phyloP scores from a whole-genome alignment of 2,888 invertebrate species.

The Drosophila vallismaia region DNA sequence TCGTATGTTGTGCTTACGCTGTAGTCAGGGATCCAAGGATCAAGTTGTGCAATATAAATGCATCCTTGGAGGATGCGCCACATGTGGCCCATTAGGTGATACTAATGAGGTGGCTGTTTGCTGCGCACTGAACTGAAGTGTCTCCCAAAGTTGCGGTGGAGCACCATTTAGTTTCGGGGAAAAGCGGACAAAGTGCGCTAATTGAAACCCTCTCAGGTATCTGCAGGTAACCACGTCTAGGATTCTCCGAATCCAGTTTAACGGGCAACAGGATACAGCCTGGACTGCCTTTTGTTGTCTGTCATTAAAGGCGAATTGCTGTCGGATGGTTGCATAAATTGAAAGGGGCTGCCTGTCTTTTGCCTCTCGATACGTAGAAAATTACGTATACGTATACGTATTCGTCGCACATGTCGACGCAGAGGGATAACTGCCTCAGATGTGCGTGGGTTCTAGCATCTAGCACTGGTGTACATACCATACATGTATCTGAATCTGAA shows the following conservation, averaged over 20 bases:
- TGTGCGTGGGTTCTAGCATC: constrained; percentile 9
- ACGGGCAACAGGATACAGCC: constrained; percentile 11
- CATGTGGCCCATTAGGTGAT: constrained; percentile 33
- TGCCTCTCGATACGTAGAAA: constrained; percentile 51
- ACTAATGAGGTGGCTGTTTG: constrained; percentile 19
- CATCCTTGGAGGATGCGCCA: constrained; percentile 22
- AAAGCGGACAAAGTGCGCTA: constrained; percentile 29
- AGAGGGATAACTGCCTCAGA: constrained; percentile 25
- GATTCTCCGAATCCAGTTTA: constrained; percentile 15
- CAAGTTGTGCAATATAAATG: constrained; percentile 21
- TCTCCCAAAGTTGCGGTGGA: constrained; percentile 12
- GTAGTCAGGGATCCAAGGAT: not conserved
- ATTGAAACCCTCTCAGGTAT: constrained; percentile 29
- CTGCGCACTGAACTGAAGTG: constrained; percentile 5
- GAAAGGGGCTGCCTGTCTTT: constrained; percentile 42
- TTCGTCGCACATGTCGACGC: constrained; percentile 33
- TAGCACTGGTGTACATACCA: not conserved
- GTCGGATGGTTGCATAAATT: constrained; percentile 60
- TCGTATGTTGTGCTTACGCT: constrained; percentile 8
- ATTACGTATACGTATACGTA: constrained; percentile 65
- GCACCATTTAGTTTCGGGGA: constrained; percentile 21
- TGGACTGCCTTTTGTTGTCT: constrained; percentile 50
- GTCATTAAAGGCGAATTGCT: constrained; percentile 60
- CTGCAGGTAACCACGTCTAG: not conserved
- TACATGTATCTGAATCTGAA: not conserved